Evolutionary conservation across 2,888 invertebrate species (phyloP), one percentile per base, ranked within the genome.

Genomic region (Netelia melanura): DNA sequence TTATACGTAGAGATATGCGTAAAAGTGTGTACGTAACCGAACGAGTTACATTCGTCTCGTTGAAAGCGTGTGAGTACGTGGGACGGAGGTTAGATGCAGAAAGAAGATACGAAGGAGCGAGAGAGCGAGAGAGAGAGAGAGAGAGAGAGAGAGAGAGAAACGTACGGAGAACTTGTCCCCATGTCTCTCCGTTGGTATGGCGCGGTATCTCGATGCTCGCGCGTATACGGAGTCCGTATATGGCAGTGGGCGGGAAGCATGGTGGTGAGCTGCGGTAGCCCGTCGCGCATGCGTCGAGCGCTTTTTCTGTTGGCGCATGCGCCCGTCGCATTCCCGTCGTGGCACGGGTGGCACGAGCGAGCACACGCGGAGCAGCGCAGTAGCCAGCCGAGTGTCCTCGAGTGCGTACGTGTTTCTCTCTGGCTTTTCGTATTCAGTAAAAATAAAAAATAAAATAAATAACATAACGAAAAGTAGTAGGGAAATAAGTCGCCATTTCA

Each of bases 191-290:
- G 79, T 79, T 82, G 80, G 82, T 83, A 85, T 85, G 85, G 85
- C 82, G 82, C 85, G 85, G 84, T 87, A 86, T 86, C 86, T 86
- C 87, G 86, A 81, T 83, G 86, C 83, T 86, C 79, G 75, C 81
- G 84, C 87, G 85, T 85, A 87, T 85, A 87, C 90, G 90, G 91
- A 90, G 92, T 89, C 92, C 92, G 92, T 93, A 93, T 92, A 92
- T 92, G 92, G 92, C 91, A 92, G 92, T 92, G 92, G 92, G 92
- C 92, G 92, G 92, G 90, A 91, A 90, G 83, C 86, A 82, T 81
- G 86, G 87, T 83, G 85, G 86, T 81, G 84, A 77, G 79, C 58
- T 10, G 62, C 72, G 65, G 61, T 38, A 30, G 23, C 61, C 56
- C 74, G 52, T 56, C 61, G 81, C 58, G 71, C 79, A 17, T 70